Conservation (phyloP, 2,113 vertebrate genomes). For the Pituophis catenifer region DNA sequence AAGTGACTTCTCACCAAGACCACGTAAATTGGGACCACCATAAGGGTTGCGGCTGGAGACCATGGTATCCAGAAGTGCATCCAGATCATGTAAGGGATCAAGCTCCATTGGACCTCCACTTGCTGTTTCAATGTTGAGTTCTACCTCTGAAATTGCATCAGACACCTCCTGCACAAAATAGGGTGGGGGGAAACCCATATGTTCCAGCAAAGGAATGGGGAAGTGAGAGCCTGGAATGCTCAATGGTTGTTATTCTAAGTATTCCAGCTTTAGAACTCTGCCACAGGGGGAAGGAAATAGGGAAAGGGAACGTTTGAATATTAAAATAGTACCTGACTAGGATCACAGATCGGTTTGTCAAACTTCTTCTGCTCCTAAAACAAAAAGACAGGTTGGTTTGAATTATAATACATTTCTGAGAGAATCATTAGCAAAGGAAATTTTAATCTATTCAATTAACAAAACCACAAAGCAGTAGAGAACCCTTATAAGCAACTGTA, state of each 20-base stretch:
- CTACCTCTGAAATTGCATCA: constrained; percentile 71
- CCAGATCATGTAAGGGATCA: constrained; percentile 82
- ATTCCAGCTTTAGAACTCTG: background rate
- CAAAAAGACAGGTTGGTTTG: constrained; percentile 9
- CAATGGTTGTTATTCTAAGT: background rate
- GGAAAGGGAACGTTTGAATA: background rate
- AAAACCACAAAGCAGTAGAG: background rate
- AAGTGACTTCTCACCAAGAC: constrained; percentile 74
- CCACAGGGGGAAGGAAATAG: background rate
- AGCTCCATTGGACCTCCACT: constrained; percentile 84
- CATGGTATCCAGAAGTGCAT: constrained; percentile 87
- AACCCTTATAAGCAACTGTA: background rate
- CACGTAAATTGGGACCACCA: constrained; percentile 82
- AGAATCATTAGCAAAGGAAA: background rate
- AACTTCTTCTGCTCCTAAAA: constrained; percentile 9
- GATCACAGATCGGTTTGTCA: background rate
- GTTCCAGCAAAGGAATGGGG: background rate
- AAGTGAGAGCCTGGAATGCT: background rate
- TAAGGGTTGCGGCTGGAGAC: constrained; percentile 85
- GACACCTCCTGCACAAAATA: constrained; percentile 52
- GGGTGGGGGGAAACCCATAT: constrained; percentile 24
- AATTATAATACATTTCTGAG: background rate
- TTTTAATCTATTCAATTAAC: background rate
- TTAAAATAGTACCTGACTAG: background rate
- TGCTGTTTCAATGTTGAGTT: constrained; percentile 59